Percentiles rank a stretch among this genome's conserved stretches.
These are phyloP conservation scores for Apostichopus japonicus DNA, from an alignment of 35 echinoderm and acorn worm species.

Conservation along the genomic window DNA sequence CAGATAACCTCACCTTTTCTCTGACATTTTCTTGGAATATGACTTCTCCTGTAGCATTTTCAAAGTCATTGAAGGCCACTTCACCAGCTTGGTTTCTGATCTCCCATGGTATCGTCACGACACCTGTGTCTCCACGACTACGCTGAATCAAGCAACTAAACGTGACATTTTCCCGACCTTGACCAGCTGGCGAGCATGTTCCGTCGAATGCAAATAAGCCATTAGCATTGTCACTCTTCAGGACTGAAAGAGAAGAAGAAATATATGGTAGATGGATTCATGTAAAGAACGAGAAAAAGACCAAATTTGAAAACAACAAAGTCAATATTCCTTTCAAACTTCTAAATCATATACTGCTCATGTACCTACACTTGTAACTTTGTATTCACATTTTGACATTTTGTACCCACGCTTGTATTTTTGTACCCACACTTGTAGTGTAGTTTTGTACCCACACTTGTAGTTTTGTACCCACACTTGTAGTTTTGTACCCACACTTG, in stretches of 20 bases:
- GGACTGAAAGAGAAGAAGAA: constrained; percentile 64
- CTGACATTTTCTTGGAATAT: constrained; percentile 82
- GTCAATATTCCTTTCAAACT: not conserved
- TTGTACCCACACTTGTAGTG: too few species aligned
- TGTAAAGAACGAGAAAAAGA: not conserved
- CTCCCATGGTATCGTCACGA: constrained; percentile 91
- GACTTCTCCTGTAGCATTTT: constrained; percentile 78
- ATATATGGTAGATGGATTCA: not conserved
- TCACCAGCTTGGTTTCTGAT: constrained; percentile 44
- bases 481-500: too few species aligned
- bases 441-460: too few species aligned
- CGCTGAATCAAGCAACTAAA: constrained; percentile 81
- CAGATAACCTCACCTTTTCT: constrained; percentile 68
- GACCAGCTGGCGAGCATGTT: constrained; percentile 38
- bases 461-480: too few species aligned
- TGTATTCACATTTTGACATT: too few species aligned
- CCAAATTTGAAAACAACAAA: not conserved
- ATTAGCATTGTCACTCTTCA: constrained; percentile 99
- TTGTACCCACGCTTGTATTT: too few species aligned
- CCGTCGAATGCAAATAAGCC: constrained; percentile 96
- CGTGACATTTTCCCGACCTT: constrained; percentile 51
- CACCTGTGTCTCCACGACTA: constrained; percentile 86
- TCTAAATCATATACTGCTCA: too few species aligned
- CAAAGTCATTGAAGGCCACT: constrained; percentile 73
- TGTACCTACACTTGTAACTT: too few species aligned